Percentiles rank a stretch among this genome's conserved stretches.
phyloP scores from a whole-genome alignment of 2,113 vertebrate species.

The Mionectes macconnelli region DNA sequence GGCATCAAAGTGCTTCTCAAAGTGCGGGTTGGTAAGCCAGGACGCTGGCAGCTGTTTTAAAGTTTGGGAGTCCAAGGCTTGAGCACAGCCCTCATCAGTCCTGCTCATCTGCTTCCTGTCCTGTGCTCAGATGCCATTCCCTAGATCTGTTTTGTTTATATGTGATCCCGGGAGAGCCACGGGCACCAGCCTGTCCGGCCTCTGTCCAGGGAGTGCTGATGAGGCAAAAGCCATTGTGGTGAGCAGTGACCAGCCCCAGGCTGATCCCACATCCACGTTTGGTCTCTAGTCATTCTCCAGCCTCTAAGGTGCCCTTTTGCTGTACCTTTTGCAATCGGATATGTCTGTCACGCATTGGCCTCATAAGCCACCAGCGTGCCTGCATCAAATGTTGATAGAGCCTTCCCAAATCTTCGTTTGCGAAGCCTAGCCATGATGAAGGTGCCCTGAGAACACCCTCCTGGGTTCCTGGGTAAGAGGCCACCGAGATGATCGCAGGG shows the following conservation, averaged over 20 bases:
- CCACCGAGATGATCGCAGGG: too few relatives aligned
- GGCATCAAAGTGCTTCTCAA: not conserved
- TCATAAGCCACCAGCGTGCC: too few relatives aligned
- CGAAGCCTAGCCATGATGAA: too few relatives aligned
- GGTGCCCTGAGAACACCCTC: not conserved
- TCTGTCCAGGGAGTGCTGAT: not conserved
- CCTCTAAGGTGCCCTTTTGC: not conserved
- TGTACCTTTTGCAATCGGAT: too few relatives aligned
- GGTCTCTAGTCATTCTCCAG: not conserved
- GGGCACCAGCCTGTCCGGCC: not conserved
- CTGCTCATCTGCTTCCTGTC: not conserved
- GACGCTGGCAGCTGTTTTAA: not conserved
- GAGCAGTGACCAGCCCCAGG: fast-evolving
- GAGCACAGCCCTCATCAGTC: fast-evolving
- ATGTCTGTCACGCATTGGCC: too few relatives aligned
- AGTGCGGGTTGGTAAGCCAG: not conserved
- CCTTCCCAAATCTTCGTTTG: too few relatives aligned
- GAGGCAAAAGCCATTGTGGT: not conserved
- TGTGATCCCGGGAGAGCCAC: not conserved
- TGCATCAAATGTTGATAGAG: too few relatives aligned
- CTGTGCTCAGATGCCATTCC: fast-evolving
- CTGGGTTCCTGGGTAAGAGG: not conserved
- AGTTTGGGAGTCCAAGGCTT: not conserved
- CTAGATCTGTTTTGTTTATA: fast-evolving
- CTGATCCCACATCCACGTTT: too few relatives aligned